Base-by-base conservation (phyloP, 2,113 vertebrate species). In the Arothron firmamentum region DNA sequence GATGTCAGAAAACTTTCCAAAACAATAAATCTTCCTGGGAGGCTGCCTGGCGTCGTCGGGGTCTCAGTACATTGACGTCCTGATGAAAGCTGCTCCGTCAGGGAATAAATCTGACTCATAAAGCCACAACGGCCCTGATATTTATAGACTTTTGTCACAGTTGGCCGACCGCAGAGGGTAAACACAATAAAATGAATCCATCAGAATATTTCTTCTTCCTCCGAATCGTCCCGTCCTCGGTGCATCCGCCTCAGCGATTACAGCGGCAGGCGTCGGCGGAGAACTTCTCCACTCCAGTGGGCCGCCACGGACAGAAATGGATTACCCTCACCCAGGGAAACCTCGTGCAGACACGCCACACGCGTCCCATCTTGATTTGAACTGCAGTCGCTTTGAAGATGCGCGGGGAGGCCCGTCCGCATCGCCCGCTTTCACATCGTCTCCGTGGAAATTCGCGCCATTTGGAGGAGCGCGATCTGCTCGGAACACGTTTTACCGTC, bases 151-250 rank as follows among this genome's bases (percentile, higher is more conserved):
- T 78, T 70, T 70, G 67, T 75, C 74, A 75, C 77, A 77, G 71
- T 81, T 64, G 66, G 48, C 70, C 74, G 82, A 65, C 62, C 65
- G 48, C 70, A 6, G 48, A 74, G 31, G 55, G 67, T 54, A 74
- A 74, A 80, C 72, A 74, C 65, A 82, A 78, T 77, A 66, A 81
- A 83, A 83, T 52, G 43, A 76, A 80, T 72, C 57, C 51, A 42
- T 78, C 70, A 64, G 59, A 78, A 79, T 67, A 66, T 79, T 70
- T 76, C 63, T 66, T 83, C 76, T 83, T 67, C 67, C 53, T 65
- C 54, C 62, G 58, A 82, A 85, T 79, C 65, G 68, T 78, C 70
- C 56, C 68, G 58, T 81, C 79, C 80, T 72, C 71, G 65, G 56
- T 59, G 67, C 56, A 54, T 73, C 59, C 61, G 74, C 42, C 31